Evolutionary conservation across 2,113 vertebrate genomes (phyloP).

Genomic region (Nannobrachium achirus): DNA sequence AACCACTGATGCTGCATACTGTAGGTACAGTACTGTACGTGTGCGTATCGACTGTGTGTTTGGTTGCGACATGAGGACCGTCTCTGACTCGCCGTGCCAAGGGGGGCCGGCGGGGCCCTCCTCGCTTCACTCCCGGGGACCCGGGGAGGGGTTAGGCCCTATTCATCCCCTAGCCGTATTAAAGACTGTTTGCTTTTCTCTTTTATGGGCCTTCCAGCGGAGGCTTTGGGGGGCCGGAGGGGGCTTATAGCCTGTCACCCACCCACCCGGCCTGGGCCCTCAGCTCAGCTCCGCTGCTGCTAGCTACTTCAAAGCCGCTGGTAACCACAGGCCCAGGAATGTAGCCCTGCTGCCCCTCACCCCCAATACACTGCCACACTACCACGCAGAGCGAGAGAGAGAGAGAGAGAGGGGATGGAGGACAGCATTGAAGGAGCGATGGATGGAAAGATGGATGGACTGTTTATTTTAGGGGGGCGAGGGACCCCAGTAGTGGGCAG

Average conservation of each 20-base stretch:
- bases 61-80: neutral
- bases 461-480: conserved; percentile 64
- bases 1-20: too few relatives aligned
- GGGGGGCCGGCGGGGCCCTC: neutral
- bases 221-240: conserved; percentile 40
- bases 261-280: conserved; percentile 27
- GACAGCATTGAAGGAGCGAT: conserved; percentile 15
- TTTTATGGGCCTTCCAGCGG: conserved; percentile 70
- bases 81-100: conserved; percentile 31
- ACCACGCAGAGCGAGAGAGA: neutral
- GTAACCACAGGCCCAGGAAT: conserved; percentile 81
- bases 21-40: neutral
- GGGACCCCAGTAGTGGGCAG: conserved; percentile 66
- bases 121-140: conserved; percentile 42
- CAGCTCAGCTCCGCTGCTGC: conserved; percentile 40
- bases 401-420: neutral
- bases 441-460: conserved; percentile 37
- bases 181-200: conserved; percentile 78
- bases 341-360: conserved; percentile 57
- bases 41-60: neutral
- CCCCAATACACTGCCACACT: conserved; percentile 18
- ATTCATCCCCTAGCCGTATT: conserved; percentile 64
- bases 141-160: conserved; percentile 49
- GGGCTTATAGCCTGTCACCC: conserved; percentile 62
- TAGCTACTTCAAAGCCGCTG: conserved; percentile 77